Percentiles rank a stretch among this genome's conserved stretches.
These are phyloP conservation scores for Riparia riparia DNA, from an alignment of 2,113 vertebrate genomes.

Conservation along the genomic window DNA sequence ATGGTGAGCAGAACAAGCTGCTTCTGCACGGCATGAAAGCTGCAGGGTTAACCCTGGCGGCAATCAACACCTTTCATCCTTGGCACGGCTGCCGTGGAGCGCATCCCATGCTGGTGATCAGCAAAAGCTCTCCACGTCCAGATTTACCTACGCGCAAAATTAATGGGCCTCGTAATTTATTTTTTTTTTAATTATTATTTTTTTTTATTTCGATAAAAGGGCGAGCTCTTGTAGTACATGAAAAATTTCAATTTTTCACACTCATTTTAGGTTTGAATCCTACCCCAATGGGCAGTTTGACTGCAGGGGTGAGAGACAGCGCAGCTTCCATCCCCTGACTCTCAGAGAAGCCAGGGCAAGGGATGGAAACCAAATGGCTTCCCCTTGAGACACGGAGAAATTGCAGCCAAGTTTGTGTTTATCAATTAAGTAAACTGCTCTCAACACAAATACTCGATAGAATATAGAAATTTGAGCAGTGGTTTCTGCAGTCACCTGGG, in stretches of 20 bases:
- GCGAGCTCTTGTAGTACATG: background rate
- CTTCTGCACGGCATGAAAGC: background rate
- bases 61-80: conserved; percentile 54
- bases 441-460: background rate
- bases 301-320: background rate
- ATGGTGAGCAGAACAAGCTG: conserved; percentile 63
- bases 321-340: background rate
- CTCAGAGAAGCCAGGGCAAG: background rate
- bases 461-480: background rate
- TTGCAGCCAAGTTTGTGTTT: background rate
- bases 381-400: background rate
- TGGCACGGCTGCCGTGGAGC: background rate
- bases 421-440: background rate
- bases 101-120: background rate
- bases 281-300: background rate
- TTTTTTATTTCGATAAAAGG: background rate
- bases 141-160: background rate
- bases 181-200: too few species aligned
- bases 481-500: background rate
- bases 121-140: background rate
- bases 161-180: conserved; percentile 34
- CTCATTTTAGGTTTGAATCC: background rate
- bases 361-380: background rate
- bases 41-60: conserved; percentile 37
- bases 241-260: background rate